Evolutionary conservation across 30 jellyfish, hydroid and myxozoan genomes (phyloP).

Genomic region (Aurelia coerulea): DNA sequence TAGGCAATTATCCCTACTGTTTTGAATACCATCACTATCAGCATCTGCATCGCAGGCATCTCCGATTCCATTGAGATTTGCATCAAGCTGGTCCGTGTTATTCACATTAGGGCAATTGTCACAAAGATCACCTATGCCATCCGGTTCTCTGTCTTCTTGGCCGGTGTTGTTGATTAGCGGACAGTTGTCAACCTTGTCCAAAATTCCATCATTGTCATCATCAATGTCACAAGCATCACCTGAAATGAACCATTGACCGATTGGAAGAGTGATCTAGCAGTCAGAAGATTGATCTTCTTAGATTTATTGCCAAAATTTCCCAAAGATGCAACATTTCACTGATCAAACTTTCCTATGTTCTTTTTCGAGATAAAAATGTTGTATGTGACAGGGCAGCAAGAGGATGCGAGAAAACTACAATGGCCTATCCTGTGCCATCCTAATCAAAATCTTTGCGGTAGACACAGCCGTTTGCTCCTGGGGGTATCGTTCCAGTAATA

Average conservation of each 20-base stretch:
- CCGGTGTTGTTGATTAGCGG: constrained; percentile 35
- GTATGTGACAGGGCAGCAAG: too few species aligned
- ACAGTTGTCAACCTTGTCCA: constrained; percentile 64
- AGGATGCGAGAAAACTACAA: too few species aligned
- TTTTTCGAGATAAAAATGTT: too few species aligned
- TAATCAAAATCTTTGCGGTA: too few species aligned
- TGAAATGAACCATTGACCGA: background rate
- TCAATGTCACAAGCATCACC: constrained; percentile 77
- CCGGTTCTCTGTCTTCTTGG: constrained; percentile 65
- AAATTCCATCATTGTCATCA: constrained; percentile 70
- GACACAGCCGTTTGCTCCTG: too few species aligned
- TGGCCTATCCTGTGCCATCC: too few species aligned
- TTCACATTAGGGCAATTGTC: constrained; percentile 65
- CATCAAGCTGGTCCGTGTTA: constrained; percentile 77
- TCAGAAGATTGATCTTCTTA: too few species aligned
- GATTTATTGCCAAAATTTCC: too few species aligned
- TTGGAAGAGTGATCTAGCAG: background rate
- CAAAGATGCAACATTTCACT: too few species aligned
- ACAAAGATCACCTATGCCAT: constrained; percentile 81
- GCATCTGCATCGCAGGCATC: constrained; percentile 74
- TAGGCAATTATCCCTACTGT: constrained; percentile 61
- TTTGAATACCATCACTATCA: constrained; percentile 69
- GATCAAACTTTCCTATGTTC: too few species aligned
- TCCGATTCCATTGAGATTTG: constrained; percentile 70
- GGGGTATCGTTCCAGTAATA: too few species aligned